phyloP scores from a whole-genome alignment of 2,797 vertebrate genomes.

The Thripadectes ignobilis region DNA sequence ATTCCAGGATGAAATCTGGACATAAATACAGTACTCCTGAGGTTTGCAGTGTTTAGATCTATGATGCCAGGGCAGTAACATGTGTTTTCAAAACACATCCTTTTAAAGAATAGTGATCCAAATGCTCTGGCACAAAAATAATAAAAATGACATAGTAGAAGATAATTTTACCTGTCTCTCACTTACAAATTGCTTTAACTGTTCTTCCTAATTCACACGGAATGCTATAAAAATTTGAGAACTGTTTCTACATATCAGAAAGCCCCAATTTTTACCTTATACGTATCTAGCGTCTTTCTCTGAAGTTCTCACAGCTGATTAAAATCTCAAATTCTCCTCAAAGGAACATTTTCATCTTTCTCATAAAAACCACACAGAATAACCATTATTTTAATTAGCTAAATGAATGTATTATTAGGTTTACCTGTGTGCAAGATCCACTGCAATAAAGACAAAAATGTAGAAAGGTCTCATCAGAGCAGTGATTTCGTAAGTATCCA shows the following conservation, averaged over 20 bases:
- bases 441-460: slow-evolving; percentile 89
- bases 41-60: neutral
- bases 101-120: neutral
- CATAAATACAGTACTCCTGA: neutral
- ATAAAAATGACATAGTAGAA: neutral
- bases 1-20: neutral
- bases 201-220: neutral
- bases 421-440: slow-evolving; percentile 94
- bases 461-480: slow-evolving; percentile 95
- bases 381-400: neutral
- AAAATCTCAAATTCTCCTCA: neutral
- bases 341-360: neutral
- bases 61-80: neutral
- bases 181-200: neutral
- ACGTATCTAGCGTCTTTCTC: neutral
- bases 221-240: neutral
- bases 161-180: neutral
- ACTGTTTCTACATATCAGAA: neutral
- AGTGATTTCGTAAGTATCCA: slow-evolving; percentile 94
- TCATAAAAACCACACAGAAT: neutral
- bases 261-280: neutral
- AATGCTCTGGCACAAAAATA: neutral
- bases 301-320: neutral
- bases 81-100: neutral
- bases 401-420: neutral